Evolutionary conservation across 2,888 invertebrate genomes (phyloP).

Genomic region (Lypha dubia): DNA sequence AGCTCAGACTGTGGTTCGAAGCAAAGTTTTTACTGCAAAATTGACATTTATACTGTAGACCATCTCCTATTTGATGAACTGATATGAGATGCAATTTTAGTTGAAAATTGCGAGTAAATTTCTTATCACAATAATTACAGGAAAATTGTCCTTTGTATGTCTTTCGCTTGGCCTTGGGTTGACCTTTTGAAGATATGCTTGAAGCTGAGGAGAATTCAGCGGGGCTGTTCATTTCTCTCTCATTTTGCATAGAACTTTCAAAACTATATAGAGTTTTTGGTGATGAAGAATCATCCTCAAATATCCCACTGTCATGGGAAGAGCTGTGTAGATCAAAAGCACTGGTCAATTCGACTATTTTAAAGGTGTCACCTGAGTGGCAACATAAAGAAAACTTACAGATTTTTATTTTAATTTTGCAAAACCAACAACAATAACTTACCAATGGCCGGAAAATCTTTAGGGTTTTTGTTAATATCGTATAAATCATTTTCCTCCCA

Average conservation of each 20-base stretch:
- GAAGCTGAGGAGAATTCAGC: neutral
- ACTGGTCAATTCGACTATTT: conserved; percentile 35
- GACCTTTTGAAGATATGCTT: neutral
- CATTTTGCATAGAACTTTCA: neutral
- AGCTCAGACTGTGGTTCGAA: conserved; percentile 79
- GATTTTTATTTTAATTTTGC: neutral
- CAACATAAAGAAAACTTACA: neutral
- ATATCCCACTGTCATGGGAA: conserved; percentile 63
- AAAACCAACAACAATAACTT: neutral
- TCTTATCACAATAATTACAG: conserved; percentile 78
- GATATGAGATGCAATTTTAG: conserved; percentile 78
- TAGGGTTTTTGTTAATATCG: neutral
- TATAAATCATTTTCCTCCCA: neutral
- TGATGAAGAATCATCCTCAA: conserved; percentile 22
- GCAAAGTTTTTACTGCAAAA: conserved; percentile 78
- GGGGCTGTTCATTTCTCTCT: neutral
- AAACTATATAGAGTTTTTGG: neutral
- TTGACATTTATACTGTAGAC: conserved; percentile 76
- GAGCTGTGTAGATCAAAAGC: conserved; percentile 36
- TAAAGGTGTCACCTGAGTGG: neutral
- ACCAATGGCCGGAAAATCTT: conserved; percentile 21
- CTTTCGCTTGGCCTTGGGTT: neutral
- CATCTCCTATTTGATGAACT: conserved; percentile 78
- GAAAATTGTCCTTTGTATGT: conserved; percentile 71
- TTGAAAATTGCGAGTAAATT: conserved; percentile 80